Conservation (phyloP, 2,888 invertebrate genomes). For the Aethes cnicana region DNA sequence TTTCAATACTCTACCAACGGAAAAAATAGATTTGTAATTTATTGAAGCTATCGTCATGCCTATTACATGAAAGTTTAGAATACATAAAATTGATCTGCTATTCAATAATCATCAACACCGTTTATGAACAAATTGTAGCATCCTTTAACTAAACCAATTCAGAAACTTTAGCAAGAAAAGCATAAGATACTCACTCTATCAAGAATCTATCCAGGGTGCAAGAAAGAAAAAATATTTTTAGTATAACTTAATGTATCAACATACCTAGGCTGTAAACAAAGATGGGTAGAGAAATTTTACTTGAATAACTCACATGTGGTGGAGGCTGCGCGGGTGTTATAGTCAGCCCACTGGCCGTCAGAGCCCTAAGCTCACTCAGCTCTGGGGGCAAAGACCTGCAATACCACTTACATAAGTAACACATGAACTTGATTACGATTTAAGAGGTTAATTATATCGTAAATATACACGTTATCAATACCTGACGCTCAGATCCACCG, state of each 20-base stretch:
- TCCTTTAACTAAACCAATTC: too few relatives aligned
- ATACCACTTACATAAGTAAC: constrained; percentile 19
- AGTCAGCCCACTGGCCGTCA: constrained; percentile 84
- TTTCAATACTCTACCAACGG: too few relatives aligned
- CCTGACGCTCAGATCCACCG: constrained; percentile 94
- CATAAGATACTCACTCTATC: constrained; percentile 55
- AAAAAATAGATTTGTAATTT: too few relatives aligned
- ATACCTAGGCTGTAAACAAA: too few relatives aligned
- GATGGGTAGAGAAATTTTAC: constrained; percentile 10
- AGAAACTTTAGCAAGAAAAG: neutral
- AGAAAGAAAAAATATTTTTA: constrained; percentile 31
- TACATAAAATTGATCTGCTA: too few relatives aligned
- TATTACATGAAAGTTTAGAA: too few relatives aligned
- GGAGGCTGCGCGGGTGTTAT: constrained; percentile 85
- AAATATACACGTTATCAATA: constrained; percentile 56
- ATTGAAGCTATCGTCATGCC: too few relatives aligned
- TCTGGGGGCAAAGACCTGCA: constrained; percentile 76
- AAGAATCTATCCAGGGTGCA: constrained; percentile 46
- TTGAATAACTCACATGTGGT: constrained; percentile 65
- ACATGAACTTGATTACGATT: constrained; percentile 20
- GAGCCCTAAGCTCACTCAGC: constrained; percentile 81
- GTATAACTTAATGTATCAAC: neutral
- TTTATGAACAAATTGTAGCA: too few relatives aligned
- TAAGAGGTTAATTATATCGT: constrained; percentile 17
- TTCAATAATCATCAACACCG: too few relatives aligned